Conservation (phyloP, 2,797 vertebrate species). For the Eleutherodactylus coqui region DNA sequence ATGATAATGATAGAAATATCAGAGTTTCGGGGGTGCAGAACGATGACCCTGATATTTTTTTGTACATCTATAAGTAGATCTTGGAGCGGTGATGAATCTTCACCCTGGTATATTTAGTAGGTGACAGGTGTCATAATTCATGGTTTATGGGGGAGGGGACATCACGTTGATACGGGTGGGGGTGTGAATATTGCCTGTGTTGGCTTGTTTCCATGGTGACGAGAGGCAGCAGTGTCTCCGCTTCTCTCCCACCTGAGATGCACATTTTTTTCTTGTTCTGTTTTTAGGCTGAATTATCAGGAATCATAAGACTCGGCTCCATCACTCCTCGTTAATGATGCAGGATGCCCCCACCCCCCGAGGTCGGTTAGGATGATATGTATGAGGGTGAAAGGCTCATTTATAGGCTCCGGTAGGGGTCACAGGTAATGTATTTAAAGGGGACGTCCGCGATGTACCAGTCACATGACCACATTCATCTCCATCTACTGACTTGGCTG, state of each 20-base stretch:
- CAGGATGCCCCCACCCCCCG: too few relatives aligned
- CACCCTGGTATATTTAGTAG: background rate
- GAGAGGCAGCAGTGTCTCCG: background rate
- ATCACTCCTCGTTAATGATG: too few relatives aligned
- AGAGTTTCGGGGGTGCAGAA: background rate
- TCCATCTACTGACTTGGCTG: too few relatives aligned
- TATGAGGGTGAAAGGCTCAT: too few relatives aligned
- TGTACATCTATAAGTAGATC: background rate
- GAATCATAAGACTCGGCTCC: too few relatives aligned
- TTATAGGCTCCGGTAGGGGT: too few relatives aligned
- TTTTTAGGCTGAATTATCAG: background rate
- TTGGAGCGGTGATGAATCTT: background rate
- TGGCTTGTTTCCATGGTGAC: constrained; percentile 27
- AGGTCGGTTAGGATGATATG: too few relatives aligned
- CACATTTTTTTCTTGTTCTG: background rate
- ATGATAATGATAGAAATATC: too few relatives aligned
- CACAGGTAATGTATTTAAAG: too few relatives aligned
- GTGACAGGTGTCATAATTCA: constrained; percentile 15
- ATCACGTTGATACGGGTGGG: background rate
- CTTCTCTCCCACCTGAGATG: constrained; percentile 5
- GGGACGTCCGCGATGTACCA: too few relatives aligned
- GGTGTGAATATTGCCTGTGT: background rate
- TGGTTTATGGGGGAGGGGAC: background rate
- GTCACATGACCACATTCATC: too few relatives aligned
- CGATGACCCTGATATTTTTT: background rate